phyloP scores from a whole-genome alignment of 2,797 vertebrate species.

The Tiaroga cobitis region DNA sequence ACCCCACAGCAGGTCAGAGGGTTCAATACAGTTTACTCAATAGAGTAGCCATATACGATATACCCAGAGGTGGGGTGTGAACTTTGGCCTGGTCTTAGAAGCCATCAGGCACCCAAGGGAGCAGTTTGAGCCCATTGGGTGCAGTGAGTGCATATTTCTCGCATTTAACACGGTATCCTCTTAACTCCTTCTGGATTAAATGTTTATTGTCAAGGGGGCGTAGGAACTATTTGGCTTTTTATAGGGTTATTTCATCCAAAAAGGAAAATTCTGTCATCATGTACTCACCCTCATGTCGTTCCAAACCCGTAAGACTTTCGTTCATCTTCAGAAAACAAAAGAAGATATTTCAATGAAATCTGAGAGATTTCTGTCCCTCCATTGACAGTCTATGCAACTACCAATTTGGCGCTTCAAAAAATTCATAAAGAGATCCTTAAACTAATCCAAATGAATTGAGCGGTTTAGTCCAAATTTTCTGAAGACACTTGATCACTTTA shows the following conservation, averaged over 20 bases:
- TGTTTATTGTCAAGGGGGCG: not conserved
- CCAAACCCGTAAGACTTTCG: not conserved
- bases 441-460: not conserved
- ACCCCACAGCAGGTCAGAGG: conserved; percentile 34
- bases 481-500: not conserved
- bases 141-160: not conserved
- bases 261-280: not conserved
- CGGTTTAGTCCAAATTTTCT: not conserved
- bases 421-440: not conserved
- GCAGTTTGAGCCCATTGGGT: conserved; percentile 13
- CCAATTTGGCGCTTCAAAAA: not conserved
- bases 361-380: not conserved
- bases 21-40: conserved; percentile 47
- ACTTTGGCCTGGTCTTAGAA: conserved; percentile 25
- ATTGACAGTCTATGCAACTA: not conserved
- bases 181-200: conserved; percentile 1
- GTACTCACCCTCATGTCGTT: not conserved
- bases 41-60: not conserved
- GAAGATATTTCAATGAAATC: not conserved
- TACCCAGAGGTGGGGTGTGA: conserved; percentile 13
- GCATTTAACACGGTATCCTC: not conserved
- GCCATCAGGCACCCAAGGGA: conserved; percentile 19
- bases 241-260: not conserved
- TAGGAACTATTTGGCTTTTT: not conserved
- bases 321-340: not conserved